Evolutionary conservation across 2,888 invertebrate species (phyloP).

Genomic region (Cephus rjabovi): DNA sequence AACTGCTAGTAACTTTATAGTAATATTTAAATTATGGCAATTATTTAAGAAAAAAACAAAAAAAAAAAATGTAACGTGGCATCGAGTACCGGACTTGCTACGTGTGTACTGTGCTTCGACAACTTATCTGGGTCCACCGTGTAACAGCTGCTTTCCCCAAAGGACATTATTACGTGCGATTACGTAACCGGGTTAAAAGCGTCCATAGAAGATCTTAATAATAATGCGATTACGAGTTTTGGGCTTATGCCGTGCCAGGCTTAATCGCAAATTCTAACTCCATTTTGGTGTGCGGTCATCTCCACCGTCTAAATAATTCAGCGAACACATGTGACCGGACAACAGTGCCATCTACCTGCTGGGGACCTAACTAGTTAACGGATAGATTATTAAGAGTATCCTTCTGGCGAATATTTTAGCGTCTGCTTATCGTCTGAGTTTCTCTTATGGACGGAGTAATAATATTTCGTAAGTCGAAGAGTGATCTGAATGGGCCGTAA

Average conservation of each 20-base stretch:
- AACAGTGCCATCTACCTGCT: slow-evolving; percentile 32
- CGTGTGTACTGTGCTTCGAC: background rate
- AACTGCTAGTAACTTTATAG: background rate
- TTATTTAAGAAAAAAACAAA: background rate
- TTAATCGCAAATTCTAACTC: slow-evolving; percentile 50
- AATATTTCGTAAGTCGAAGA: background rate
- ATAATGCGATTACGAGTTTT: slow-evolving; percentile 46
- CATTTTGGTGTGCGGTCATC: slow-evolving; percentile 48
- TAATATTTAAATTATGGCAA: background rate
- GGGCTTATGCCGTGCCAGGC: slow-evolving; percentile 36
- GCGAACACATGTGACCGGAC: slow-evolving; percentile 44
- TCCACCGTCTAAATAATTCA: slow-evolving; percentile 47
- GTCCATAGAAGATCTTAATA: slow-evolving; percentile 35
- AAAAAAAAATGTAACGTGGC: background rate
- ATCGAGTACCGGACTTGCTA: background rate
- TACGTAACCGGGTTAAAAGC: background rate
- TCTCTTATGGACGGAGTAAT: background rate
- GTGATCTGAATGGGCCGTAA: background rate
- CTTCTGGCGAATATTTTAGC: background rate
- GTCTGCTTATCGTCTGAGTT: background rate
- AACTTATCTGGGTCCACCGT: background rate
- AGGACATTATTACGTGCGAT: background rate
- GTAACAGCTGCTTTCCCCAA: background rate
- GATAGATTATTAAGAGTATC: slow-evolving; percentile 37
- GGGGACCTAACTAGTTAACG: slow-evolving; percentile 45